Evolutionary conservation across 2,797 vertebrate genomes (phyloP), one percentile per base, ranked within the genome.

Genomic region (Protosalanx chinensis): DNA sequence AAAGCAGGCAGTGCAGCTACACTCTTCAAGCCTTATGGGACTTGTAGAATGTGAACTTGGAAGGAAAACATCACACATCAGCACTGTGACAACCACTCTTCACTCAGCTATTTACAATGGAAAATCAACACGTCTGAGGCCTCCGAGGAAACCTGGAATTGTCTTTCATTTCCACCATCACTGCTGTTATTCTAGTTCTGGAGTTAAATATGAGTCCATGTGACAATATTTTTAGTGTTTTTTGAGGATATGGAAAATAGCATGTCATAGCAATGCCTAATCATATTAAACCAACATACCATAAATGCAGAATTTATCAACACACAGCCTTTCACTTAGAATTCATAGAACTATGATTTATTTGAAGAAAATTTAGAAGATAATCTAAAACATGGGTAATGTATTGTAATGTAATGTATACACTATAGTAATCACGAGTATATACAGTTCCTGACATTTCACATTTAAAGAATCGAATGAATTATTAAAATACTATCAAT

Each of bases 41-140:
- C 49, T 59, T n/a, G 37, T 41, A 58, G 30, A 68, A 2, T 71
- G 72, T 73, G 75, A 67, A 65, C 16, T 63, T 79, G 79, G 84
- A 80, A 84, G 72, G 76, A 87, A 87, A 89, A 82, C 82, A 84
- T 67, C 81, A 53, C 76, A 85, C 87, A 85, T 88, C 82, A 89
- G 89, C 78, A 23, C 72, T 1, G 20, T 66, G 77, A 84, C 79
- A 77, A 73, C 69, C 68, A 73, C 67, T 51, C 80, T 62, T 84
- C 83, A 67, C 74, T 85, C 72, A 79, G 64, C 72, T 81, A 67
- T 77, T 75, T 68, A 78, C 64, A 68, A 64, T 67, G 66, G 73
- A 78, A 78, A 72, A 80, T 73, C 16, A 72, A 76, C 75, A 83
- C 79, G 81, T 79, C 84, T 81, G 71, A 32, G 37, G 77, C 69